These are phyloP conservation scores for Momotus momota DNA, from an alignment of 2,797 vertebrate species.

Conservation along the genomic window DNA sequence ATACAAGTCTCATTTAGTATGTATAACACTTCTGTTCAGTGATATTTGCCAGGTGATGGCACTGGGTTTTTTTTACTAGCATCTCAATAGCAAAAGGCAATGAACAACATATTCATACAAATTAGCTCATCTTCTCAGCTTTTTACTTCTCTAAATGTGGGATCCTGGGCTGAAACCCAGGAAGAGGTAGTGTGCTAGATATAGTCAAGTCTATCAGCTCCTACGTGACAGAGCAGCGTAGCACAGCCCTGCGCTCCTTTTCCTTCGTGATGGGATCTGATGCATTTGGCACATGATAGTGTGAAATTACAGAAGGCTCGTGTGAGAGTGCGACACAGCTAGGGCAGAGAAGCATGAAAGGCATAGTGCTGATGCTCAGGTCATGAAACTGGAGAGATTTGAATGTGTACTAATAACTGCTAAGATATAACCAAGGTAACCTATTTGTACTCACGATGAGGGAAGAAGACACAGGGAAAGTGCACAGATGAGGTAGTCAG, in stretches of 20 bases:
- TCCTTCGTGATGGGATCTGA: background rate
- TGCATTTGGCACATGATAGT: background rate
- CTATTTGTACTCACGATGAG: background rate
- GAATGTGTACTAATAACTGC: background rate
- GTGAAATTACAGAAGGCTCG: background rate
- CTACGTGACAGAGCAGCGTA: fast-evolving
- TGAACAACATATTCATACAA: background rate
- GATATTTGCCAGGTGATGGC: background rate
- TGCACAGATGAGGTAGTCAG: background rate
- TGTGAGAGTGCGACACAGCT: background rate
- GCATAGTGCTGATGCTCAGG: background rate
- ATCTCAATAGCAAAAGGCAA: background rate
- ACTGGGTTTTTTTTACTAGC: background rate
- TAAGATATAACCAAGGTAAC: background rate
- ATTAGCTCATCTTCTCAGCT: background rate
- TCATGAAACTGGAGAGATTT: background rate
- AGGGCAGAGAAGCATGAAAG: background rate
- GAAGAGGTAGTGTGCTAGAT: no score
- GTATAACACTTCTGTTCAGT: background rate
- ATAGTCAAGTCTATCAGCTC: fast-evolving
- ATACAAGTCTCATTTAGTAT: background rate
- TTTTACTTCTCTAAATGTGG: background rate
- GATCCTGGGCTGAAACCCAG: fast-evolving
- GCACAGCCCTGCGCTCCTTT: background rate
- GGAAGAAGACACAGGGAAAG: background rate